phyloP scores from a whole-genome alignment of 2,113 vertebrate species.

The Sylvietta virens region DNA sequence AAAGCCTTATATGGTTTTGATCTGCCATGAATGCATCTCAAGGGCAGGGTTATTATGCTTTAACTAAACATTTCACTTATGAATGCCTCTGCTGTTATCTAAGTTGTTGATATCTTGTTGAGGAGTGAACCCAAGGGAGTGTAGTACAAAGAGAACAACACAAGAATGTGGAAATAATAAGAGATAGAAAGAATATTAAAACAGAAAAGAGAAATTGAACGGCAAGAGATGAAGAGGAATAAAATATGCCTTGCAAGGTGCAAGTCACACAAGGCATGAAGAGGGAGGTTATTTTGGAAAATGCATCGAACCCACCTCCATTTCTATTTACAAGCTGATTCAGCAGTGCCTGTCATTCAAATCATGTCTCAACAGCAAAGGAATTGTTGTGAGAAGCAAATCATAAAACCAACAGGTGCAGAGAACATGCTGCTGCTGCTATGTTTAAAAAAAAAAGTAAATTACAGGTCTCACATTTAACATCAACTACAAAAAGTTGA shows the following conservation, averaged over 20 bases:
- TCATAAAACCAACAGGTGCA: slow-evolving; percentile 57
- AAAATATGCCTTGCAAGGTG: background rate
- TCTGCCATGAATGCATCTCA: background rate
- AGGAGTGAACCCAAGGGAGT: background rate
- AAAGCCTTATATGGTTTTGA: background rate
- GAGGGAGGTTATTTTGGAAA: slow-evolving; percentile 21
- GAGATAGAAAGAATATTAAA: background rate
- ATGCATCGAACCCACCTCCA: background rate
- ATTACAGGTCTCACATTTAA: slow-evolving; percentile 32
- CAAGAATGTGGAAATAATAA: background rate
- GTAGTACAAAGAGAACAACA: background rate
- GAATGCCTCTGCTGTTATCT: background rate
- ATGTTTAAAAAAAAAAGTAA: background rate
- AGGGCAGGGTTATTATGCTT: background rate
- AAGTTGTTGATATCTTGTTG: background rate
- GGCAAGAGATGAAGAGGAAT: background rate
- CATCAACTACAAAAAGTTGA: background rate
- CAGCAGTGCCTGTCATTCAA: slow-evolving; percentile 49
- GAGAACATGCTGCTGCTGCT: slow-evolving; percentile 37
- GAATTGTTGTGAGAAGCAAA: slow-evolving; percentile 50
- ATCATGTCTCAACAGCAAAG: slow-evolving; percentile 62
- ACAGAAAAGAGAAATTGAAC: background rate
- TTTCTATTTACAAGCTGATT: slow-evolving; percentile 57
- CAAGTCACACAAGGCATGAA: background rate
- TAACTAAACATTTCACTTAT: slow-evolving; percentile 10